A percentile compares a stretch with the other conserved stretches of the same genome.
phyloP scores from a whole-genome alignment of 2,797 vertebrate genomes.

The Intellagama lesueurii region DNA sequence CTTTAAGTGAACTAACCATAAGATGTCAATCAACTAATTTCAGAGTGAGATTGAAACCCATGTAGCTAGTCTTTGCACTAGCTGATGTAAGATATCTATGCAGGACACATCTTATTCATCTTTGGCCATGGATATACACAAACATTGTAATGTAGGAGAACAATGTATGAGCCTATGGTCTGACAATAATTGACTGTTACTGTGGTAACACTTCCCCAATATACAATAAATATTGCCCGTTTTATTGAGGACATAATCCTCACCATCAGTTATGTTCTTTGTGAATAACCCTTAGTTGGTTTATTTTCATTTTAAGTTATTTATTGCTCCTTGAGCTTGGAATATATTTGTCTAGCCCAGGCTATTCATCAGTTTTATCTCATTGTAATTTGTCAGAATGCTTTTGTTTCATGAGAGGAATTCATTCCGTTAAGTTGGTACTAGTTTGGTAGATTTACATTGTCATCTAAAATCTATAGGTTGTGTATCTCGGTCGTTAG shows the following conservation, averaged over 20 bases:
- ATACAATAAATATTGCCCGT: neutral
- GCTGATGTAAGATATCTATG: neutral
- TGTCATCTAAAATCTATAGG: conserved; percentile 33
- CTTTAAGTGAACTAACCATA: neutral
- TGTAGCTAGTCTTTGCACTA: neutral
- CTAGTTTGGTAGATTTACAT: conserved; percentile 25
- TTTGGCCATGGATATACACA: neutral
- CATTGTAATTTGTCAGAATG: conserved; percentile 29
- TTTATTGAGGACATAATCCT: neutral
- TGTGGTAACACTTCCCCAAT: neutral
- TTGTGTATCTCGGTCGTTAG: neutral
- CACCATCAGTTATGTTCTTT: neutral
- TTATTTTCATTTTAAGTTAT: conserved; percentile 3
- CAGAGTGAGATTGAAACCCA: neutral
- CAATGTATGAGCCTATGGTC: neutral
- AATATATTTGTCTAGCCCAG: neutral
- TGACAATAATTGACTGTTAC: neutral
- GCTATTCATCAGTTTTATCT: conserved; percentile 20
- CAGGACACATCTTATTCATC: no score
- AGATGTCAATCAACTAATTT: conserved; percentile 8
- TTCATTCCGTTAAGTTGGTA: conserved; percentile 42
- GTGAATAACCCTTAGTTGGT: neutral
- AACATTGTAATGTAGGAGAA: neutral
- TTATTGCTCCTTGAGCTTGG: neutral
- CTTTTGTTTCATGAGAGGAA: conserved; percentile 18